These are phyloP conservation scores for Zaprionus lineosus DNA, from an alignment of 2,888 invertebrate genomes.

Conservation along the genomic window DNA sequence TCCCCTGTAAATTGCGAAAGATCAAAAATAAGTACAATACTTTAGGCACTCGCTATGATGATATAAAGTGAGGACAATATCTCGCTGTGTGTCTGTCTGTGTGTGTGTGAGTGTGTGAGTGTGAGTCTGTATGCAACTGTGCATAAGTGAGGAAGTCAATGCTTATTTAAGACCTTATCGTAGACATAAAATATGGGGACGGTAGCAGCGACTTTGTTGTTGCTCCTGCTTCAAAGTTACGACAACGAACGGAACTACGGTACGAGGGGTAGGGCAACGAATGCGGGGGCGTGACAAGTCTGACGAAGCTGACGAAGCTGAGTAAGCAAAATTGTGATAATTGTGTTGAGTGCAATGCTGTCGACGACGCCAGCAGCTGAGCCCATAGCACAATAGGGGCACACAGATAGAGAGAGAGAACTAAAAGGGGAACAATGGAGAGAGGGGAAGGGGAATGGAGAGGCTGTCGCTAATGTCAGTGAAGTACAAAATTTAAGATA, in stretches of 20 bases:
- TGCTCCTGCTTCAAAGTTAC: constrained; percentile 56
- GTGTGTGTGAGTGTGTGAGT: constrained; percentile 9
- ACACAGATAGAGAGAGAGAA: constrained; percentile 4
- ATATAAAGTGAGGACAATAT: constrained; percentile 29
- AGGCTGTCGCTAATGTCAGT: constrained; percentile 36
- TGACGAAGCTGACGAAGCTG: constrained; percentile 73
- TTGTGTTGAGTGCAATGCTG: constrained; percentile 67
- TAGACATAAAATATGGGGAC: constrained; percentile 42
- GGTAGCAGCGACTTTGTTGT: constrained; percentile 38
- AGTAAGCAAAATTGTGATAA: constrained; percentile 78
- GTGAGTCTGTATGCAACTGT: too few relatives aligned
- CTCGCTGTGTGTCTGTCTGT: not conserved
- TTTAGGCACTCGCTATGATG: constrained; percentile 32
- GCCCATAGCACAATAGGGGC: constrained; percentile 33
- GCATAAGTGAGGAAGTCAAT: constrained; percentile 75
- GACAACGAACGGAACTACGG: not conserved
- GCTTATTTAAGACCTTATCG: constrained; percentile 75
- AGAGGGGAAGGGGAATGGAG: constrained; percentile 1
- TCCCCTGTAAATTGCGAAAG: constrained; percentile 81
- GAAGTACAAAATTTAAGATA: constrained; percentile 67
- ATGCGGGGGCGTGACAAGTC: constrained; percentile 46
- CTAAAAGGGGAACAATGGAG: too few relatives aligned
- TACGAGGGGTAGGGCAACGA: constrained; percentile 4
- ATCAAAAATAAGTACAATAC: constrained; percentile 42
- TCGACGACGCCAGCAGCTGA: constrained; percentile 25